Percentiles rank a stretch among this genome's conserved stretches.
phyloP scores from a whole-genome alignment of 2,113 vertebrate genomes.

The Ginglymostoma cirratum region DNA sequence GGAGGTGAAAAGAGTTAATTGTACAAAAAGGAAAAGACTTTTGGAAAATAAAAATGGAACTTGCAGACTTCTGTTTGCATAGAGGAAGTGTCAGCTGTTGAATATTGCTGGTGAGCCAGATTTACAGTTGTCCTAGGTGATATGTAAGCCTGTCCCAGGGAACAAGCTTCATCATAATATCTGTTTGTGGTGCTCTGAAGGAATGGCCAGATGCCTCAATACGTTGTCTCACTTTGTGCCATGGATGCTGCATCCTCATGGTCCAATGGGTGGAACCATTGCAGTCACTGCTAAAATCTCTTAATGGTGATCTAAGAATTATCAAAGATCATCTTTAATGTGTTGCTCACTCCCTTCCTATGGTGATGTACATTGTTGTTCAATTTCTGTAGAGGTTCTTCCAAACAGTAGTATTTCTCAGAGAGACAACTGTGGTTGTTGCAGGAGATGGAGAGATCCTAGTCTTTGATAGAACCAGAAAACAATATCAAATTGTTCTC shows the following conservation, averaged over 20 bases:
- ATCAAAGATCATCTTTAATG: not conserved
- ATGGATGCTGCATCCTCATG: not conserved
- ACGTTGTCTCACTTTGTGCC: not conserved
- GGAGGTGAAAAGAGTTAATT: not conserved
- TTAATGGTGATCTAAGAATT: not conserved
- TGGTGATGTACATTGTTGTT: not conserved
- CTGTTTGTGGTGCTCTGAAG: too few species aligned
- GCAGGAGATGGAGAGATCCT: not conserved
- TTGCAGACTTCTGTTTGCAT: too few species aligned
- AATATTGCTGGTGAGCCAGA: not conserved
- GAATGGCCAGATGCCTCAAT: not conserved
- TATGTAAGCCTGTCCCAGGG: not conserved
- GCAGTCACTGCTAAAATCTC: not conserved
- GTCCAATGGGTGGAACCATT: not conserved
- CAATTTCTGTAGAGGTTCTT: not conserved
- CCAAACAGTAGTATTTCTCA: not conserved
- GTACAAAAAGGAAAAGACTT: not conserved
- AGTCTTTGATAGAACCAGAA: not conserved
- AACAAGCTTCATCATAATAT: not conserved
- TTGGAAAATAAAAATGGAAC: not conserved
- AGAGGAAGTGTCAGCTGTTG: not conserved
- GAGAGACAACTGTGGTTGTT: not conserved
- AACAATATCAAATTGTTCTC: not conserved
- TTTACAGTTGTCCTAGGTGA: not conserved
- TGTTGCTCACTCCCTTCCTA: not conserved